These are phyloP conservation scores for Prionailurus bengalensis DNA, from an alignment of 2,113 vertebrate species.

Conservation along the genomic window DNA sequence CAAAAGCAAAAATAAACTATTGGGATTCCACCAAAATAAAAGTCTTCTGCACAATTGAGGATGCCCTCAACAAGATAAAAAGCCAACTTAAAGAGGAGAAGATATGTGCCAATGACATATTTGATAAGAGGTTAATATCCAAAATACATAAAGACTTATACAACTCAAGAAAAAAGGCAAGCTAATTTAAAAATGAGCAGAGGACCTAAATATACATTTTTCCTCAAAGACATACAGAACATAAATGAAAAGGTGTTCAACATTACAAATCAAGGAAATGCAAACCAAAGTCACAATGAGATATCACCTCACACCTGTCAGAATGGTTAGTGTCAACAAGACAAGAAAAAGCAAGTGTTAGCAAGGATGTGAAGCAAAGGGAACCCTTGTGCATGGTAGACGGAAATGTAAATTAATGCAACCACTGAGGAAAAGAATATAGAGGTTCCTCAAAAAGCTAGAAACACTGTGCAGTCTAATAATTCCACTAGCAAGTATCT, in stretches of 20 bases:
- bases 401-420: background rate
- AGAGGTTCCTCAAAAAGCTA: background rate
- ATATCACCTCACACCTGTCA: too few species aligned
- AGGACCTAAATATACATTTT: too few species aligned
- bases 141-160: too few species aligned
- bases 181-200: too few species aligned
- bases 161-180: too few species aligned
- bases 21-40: background rate
- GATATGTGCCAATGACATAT: background rate
- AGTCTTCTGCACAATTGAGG: background rate
- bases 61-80: background rate
- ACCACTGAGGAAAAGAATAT: background rate
- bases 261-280: background rate
- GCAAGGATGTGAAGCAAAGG: background rate
- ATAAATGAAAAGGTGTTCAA: background rate
- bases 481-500: background rate
- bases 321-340: too few species aligned
- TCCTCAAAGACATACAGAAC: too few species aligned
- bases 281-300: background rate
- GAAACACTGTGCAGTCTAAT: background rate
- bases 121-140: background rate
- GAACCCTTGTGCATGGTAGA: background rate
- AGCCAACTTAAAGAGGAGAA: background rate
- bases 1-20: background rate
- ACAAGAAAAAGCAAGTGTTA: background rate